phyloP scores from a whole-genome alignment of 2,113 vertebrate species.

The Nanger granti region DNA sequence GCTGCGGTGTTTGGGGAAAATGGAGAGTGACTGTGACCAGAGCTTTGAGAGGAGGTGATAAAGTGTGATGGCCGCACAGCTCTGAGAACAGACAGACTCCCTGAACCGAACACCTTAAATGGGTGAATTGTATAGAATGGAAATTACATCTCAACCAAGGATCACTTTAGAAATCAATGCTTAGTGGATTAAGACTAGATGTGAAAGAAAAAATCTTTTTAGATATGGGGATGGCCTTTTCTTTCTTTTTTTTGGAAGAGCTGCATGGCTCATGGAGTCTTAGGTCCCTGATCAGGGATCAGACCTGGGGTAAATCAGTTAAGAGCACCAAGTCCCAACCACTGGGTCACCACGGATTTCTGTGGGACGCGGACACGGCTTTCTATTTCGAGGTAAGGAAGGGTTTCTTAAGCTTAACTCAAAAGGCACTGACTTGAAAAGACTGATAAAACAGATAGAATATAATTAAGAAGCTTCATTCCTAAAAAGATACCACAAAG shows the following conservation, averaged over 20 bases:
- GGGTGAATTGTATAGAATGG: neutral
- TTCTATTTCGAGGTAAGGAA: neutral
- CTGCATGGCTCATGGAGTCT: too few relatives aligned
- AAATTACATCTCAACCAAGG: neutral
- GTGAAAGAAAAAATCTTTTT: neutral
- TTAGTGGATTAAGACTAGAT: neutral
- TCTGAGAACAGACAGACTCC: neutral
- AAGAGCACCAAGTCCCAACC: neutral
- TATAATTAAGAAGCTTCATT: neutral
- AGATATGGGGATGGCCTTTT: neutral
- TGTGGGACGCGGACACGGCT: rapidly evolving
- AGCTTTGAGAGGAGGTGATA: neutral
- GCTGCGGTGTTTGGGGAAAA: neutral
- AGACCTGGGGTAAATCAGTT: neutral
- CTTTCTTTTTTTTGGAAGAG: neutral
- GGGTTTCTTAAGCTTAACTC: neutral
- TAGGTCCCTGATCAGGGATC: neutral
- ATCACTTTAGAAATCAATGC: neutral
- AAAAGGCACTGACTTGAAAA: neutral
- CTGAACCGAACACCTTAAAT: neutral
- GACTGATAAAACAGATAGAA: neutral
- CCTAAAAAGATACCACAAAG: neutral
- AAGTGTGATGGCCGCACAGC: neutral
- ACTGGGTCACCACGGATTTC: rapidly evolving
- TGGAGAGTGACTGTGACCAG: neutral